Percentiles rank a stretch among this genome's conserved stretches.
These are phyloP conservation scores for Phalangium opilio DNA, from an alignment of 2,888 invertebrate species.

Conservation along the genomic window DNA sequence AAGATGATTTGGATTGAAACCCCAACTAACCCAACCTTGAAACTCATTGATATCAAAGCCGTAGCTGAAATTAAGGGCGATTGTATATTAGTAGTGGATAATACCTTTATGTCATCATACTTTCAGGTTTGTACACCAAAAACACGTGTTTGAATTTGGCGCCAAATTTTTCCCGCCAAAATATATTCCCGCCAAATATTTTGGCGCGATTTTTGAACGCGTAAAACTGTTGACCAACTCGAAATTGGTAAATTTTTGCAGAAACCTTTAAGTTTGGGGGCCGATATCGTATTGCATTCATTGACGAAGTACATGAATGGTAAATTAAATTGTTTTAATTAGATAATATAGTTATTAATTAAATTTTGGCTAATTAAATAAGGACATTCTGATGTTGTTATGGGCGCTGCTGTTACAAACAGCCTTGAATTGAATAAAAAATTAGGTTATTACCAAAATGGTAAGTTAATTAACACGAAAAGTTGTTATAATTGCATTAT, in stretches of 20 bases:
- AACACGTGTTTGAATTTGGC: neutral
- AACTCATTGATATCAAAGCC: slow-evolving; percentile 67
- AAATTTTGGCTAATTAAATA: slow-evolving; percentile 20
- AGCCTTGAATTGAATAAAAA: slow-evolving; percentile 51
- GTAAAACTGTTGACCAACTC: neutral
- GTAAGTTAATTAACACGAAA: slow-evolving; percentile 41
- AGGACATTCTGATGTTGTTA: slow-evolving; percentile 85
- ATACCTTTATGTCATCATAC: slow-evolving; percentile 82
- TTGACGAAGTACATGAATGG: slow-evolving; percentile 95
- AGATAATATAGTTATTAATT: neutral
- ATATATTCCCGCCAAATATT: neutral
- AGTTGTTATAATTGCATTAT: no score
- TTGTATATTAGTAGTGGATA: slow-evolving; percentile 69
- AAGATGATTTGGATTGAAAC: slow-evolving; percentile 77
- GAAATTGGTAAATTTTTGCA: slow-evolving; percentile 31
- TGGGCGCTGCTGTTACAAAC: slow-evolving; percentile 74
- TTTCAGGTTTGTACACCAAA: slow-evolving; percentile 40
- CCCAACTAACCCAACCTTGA: slow-evolving; percentile 84
- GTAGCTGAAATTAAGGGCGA: slow-evolving; percentile 47
- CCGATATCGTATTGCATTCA: slow-evolving; percentile 80
- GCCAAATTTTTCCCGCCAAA: neutral
- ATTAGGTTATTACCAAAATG: slow-evolving; percentile 72
- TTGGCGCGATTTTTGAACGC: no score
- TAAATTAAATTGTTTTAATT: slow-evolving; percentile 19
- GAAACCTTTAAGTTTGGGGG: slow-evolving; percentile 75